A percentile compares a stretch with the other conserved stretches of the same genome.
phyloP scores from a whole-genome alignment of 2,888 invertebrate species.

The Flexamia atlantica region DNA sequence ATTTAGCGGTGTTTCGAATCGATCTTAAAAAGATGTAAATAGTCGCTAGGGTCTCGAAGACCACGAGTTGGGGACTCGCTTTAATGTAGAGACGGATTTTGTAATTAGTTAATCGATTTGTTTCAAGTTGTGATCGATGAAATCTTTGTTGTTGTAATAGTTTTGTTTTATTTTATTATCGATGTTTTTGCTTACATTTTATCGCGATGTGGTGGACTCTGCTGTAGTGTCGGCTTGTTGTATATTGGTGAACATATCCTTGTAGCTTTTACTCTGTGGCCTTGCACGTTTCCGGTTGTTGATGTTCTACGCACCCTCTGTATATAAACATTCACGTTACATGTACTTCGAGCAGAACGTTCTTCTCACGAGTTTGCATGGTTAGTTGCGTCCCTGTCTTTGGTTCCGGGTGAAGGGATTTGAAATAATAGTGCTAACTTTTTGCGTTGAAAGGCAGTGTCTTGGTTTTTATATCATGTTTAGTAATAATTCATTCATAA shows the following conservation, averaged over 20 bases:
- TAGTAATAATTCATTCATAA: too few species aligned
- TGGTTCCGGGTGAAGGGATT: constrained; percentile 36
- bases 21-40: constrained; percentile 62
- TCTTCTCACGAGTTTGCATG: not conserved
- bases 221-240: constrained; percentile 31
- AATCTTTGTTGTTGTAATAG: constrained; percentile 68
- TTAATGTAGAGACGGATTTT: constrained; percentile 48
- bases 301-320: constrained; percentile 51
- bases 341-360: constrained; percentile 25
- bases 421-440: constrained; percentile 22
- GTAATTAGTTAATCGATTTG: constrained; percentile 59
- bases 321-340: constrained; percentile 44
- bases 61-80: constrained; percentile 31
- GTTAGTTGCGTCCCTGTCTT: constrained; percentile 12
- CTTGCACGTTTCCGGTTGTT: constrained; percentile 53
- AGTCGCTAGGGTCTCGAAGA: constrained; percentile 50
- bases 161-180: constrained; percentile 69
- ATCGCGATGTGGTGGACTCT: constrained; percentile 53
- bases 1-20: constrained; percentile 44
- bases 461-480: not conserved
- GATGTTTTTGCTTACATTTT: constrained; percentile 66
- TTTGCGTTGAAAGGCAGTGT: constrained; percentile 28
- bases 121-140: constrained; percentile 66
- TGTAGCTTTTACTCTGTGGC: constrained; percentile 51
- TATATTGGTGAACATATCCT: constrained; percentile 47